Evolutionary conservation across 2,888 invertebrate genomes (phyloP), one percentile per base, ranked within the genome.

Genomic region (Trachelus troglodyta): DNA sequence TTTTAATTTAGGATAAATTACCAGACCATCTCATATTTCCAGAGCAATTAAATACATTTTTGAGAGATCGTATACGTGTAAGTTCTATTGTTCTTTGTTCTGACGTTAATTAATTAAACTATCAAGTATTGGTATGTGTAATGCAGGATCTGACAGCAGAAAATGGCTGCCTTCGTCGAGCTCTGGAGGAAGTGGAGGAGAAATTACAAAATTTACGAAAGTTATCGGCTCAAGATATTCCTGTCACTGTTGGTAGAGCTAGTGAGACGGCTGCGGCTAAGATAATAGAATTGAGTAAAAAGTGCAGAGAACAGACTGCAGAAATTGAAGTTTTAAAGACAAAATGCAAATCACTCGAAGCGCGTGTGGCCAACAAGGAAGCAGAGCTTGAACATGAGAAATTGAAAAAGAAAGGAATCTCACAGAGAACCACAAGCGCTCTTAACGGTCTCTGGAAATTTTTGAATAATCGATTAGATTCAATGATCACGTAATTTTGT

Each of bases 261-360:
- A 93, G 93, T 11, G 94, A 94, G 37, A 87, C 94, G 12, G 94
- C 94, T 1, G 93, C 94, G 71, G 92, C 93, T n/a, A 95, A 95
- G 91, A 94, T 95, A 79, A 93, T 95, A 0, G 95, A 95, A 77
- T 91, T 95, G 11, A 95, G 94, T 84, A 95, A 94, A 88, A 94
- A 94, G 87, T 93, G 95, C 75, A 91, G 95, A 56, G 95, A 95
- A 83, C 93, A 94, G 79, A 93, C 93, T 4, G 93, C 94, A 0
- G 95, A 95, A 91, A 85, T 94, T 23, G 94, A 94, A 89, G 89
- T 92, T 3, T 92, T 93, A 74, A 94, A 94, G 89, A 93, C 94
- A 0, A 94, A 93, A 89, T 94, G 93, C 81, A 92, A 93, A 11
- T 92, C 92, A 76, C 86, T 94, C 9, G 93, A 94, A 88, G 88